Evolutionary conservation across 2,888 invertebrate genomes (phyloP).

Genomic region (Tinea pellionella): DNA sequence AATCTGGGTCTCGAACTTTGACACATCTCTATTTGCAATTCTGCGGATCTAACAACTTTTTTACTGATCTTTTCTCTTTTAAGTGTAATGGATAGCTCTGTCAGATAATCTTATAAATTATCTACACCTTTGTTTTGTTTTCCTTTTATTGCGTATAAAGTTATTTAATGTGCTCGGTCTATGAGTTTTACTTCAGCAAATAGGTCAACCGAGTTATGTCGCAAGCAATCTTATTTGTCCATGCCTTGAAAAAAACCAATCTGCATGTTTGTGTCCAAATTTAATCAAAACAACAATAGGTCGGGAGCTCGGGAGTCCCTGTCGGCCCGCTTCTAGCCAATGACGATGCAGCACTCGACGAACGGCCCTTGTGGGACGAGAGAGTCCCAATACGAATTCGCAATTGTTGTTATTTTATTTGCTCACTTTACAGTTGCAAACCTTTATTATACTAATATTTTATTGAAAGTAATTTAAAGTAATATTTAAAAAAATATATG

Average conservation of each 20-base stretch:
- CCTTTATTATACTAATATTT: background rate
- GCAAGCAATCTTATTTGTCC: background rate
- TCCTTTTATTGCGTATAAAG: background rate
- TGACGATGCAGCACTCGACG: background rate
- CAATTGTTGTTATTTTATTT: conserved; percentile 13
- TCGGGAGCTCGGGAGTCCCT: background rate
- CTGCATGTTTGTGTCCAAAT: conserved; percentile 50
- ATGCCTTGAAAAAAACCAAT: conserved; percentile 24
- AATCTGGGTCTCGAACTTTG: conserved; percentile 35
- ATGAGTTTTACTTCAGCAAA: background rate
- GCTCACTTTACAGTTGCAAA: background rate
- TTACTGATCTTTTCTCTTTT: conserved; percentile 20
- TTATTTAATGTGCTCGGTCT: too few relatives aligned
- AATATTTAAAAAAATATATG: too few relatives aligned
- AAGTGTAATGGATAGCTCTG: conserved; percentile 9
- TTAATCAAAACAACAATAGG: conserved; percentile 63
- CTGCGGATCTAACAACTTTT: conserved; percentile 16
- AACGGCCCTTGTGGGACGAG: conserved; percentile 13
- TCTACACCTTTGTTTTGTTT: background rate
- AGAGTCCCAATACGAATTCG: conserved; percentile 11
- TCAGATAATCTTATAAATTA: conserved; percentile 10
- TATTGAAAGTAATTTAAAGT: background rate
- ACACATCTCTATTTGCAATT: conserved; percentile 25
- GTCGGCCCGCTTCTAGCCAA: background rate
- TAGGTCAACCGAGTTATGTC: background rate